Percentiles rank a stretch among this genome's conserved stretches.
Conservation (phyloP, 2,113 vertebrate genomes). For the Colinus virginianus region DNA sequence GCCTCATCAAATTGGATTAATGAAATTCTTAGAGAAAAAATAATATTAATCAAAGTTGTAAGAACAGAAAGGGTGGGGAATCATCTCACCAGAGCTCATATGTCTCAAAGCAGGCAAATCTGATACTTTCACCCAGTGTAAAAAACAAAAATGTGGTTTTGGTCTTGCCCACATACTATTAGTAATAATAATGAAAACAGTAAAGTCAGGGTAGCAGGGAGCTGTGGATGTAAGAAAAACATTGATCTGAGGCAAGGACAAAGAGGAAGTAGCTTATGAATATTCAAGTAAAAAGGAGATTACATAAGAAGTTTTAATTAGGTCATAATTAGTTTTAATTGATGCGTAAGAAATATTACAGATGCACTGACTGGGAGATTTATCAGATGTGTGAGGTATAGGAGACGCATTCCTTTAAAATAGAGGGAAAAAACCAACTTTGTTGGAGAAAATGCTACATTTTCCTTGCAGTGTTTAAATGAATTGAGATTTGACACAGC, state of each 20-base stretch:
- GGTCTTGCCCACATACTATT: neutral
- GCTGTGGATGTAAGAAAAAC: neutral
- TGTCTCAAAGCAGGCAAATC: neutral
- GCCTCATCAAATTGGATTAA: neutral
- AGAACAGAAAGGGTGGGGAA: neutral
- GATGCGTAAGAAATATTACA: neutral
- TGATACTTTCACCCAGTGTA: rapidly evolving
- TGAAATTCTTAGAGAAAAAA: neutral
- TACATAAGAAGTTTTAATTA: neutral
- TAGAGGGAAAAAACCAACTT: neutral
- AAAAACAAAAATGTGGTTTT: neutral
- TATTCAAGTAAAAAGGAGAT: neutral
- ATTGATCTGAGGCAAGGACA: neutral
- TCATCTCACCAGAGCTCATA: neutral
- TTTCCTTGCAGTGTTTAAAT: neutral
- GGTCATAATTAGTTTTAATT: neutral
- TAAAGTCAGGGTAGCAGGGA: neutral
- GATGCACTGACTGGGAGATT: neutral
- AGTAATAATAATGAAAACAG: neutral
- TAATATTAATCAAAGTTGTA: neutral
- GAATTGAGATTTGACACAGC: neutral
- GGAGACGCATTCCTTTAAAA: neutral
- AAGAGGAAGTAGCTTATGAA: neutral
- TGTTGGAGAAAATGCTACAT: neutral
- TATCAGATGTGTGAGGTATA: neutral